Conservation (phyloP, 2,113 vertebrate genomes). For the Thunnus maccoyii region DNA sequence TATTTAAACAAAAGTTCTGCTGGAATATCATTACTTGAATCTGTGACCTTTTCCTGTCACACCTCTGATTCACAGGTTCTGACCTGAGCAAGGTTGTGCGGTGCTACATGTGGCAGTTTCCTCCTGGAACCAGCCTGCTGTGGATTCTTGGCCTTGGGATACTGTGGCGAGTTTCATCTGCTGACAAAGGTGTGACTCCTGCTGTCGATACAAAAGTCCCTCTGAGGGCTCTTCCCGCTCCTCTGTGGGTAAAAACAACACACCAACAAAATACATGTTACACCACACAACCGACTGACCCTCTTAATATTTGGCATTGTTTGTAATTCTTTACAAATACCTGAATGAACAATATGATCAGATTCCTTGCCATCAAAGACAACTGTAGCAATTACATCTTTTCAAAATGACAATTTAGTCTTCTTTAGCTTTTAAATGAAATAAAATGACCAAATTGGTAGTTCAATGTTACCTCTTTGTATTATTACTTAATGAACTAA, state of each 20-base stretch:
- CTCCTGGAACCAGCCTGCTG: slow-evolving; percentile 86
- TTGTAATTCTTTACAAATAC: too few species aligned
- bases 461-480: background rate
- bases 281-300: background rate
- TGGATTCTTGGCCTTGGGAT: slow-evolving; percentile 80
- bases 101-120: slow-evolving; percentile 83
- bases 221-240: slow-evolving; percentile 86
- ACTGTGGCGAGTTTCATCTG: slow-evolving; percentile 90
- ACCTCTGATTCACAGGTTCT: slow-evolving; percentile 58
- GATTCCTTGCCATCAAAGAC: too few species aligned
- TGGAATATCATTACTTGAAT: too few species aligned
- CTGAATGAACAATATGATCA: too few species aligned
- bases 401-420: too few species aligned
- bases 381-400: too few species aligned
- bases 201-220: slow-evolving; percentile 86
- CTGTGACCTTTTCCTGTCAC: background rate
- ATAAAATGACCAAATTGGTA: too few species aligned
- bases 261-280: slow-evolving; percentile 4
- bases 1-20: background rate
- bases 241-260: slow-evolving; percentile 70
- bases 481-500: background rate
- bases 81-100: slow-evolving; percentile 85
- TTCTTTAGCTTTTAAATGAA: background rate
- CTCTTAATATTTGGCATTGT: background rate
- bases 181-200: slow-evolving; percentile 88